phyloP scores from a whole-genome alignment of 2,888 invertebrate genomes.

The Linyphia triangularis region DNA sequence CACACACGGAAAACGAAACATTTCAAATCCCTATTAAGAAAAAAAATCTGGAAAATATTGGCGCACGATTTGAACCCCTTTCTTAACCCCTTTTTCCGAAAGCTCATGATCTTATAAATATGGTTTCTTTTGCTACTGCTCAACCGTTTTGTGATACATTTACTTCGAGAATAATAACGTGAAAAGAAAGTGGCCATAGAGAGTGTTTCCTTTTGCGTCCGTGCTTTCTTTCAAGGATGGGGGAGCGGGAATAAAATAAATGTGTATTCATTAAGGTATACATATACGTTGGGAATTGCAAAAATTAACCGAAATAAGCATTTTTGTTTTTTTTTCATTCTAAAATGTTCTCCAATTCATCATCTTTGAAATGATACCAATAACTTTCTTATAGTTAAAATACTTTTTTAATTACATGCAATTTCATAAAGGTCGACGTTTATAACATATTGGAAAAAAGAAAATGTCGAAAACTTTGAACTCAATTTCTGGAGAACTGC shows the following conservation, averaged over 20 bases:
- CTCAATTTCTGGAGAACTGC: no score
- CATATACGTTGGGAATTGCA: no score
- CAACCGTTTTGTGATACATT: not conserved
- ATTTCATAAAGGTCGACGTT: no score
- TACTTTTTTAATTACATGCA: no score
- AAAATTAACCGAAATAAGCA: no score
- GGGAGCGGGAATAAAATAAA: not conserved
- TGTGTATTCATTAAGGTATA: not conserved
- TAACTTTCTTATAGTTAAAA: no score
- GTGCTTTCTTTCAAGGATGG: not conserved
- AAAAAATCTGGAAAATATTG: not conserved
- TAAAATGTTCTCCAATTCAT: no score
- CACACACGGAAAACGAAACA: not conserved
- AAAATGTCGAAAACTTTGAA: no score
- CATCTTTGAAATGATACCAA: no score
- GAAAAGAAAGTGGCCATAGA: not conserved
- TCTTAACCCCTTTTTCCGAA: not conserved
- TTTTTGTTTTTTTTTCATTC: no score
- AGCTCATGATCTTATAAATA: not conserved
- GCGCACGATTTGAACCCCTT: not conserved
- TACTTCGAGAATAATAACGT: not conserved
- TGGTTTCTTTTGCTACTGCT: not conserved
- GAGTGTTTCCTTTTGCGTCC: not conserved
- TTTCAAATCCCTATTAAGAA: not conserved
- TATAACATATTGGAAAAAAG: no score